A percentile compares a stretch with the other conserved stretches of the same genome.
Conservation (phyloP, 2,797 vertebrate genomes). For the Tenualosa ilisha region DNA sequence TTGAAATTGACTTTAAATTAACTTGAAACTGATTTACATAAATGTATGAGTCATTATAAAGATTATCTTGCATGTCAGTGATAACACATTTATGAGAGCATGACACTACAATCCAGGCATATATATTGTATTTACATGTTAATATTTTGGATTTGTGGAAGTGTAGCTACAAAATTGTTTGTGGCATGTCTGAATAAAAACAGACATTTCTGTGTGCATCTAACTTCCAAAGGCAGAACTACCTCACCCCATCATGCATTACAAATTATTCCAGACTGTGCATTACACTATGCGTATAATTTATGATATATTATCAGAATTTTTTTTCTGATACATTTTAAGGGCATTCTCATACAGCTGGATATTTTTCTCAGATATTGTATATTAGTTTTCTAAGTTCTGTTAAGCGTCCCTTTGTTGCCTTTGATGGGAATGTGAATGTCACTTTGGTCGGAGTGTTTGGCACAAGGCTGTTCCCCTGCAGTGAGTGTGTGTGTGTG, state of each 20-base stretch:
- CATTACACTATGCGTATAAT: background rate
- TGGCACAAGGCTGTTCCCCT: background rate
- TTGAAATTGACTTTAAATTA: no score
- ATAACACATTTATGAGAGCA: no score
- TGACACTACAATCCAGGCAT: no score
- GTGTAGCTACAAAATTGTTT: no score
- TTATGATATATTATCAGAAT: no score
- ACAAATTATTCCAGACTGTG: background rate
- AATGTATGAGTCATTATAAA: no score
- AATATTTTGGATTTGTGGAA: no score
- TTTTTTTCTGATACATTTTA: no score
- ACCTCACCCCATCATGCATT: no score
- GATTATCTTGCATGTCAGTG: no score
- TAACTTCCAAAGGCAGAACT: background rate
- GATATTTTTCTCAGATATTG: background rate
- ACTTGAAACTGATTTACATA: no score
- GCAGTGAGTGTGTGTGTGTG: constrained; percentile 6
- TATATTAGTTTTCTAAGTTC: background rate
- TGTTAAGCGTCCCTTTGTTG: background rate
- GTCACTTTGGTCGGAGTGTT: background rate
- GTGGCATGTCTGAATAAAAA: background rate
- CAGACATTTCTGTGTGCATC: background rate
- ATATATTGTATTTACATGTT: no score
- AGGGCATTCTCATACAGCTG: background rate
- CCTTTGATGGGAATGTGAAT: background rate